Evolutionary conservation across 2,113 vertebrate species (phyloP), one percentile per base, ranked within the genome.

Genomic region (Rissa tridactyla): DNA sequence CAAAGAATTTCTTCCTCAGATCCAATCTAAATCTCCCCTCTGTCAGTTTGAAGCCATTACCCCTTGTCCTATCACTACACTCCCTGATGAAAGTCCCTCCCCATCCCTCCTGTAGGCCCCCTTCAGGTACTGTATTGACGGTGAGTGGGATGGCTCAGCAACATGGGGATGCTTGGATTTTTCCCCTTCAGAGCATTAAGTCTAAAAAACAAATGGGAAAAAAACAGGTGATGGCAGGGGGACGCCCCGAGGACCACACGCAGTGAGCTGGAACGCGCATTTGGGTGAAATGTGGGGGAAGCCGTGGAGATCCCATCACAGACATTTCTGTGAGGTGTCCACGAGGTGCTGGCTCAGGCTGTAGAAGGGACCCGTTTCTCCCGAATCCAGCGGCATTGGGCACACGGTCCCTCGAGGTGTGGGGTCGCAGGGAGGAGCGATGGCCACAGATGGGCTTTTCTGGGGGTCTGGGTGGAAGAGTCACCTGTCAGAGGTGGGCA

Each of bases 201-300:
- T 30, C 49, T 64, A 12, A 62, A 30, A 46, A 42, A 13, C 1
- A 49, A 72, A 40, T 1, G 15, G 44, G 6, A 60, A 13, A 22
- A 21, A 40, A n/a, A 26, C 30, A 21, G 42, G 14, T 27, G 34
- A 21, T 54, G 51, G 46, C 70, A 10, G 15, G 25, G 11, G 25
- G 2, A 26, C 1, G 3, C 2, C 26, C 55, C 27, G 15, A 27
- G 51, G 82, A 15, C 12, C 30, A 29, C 0, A 0, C 12, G 2
- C 6, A 11, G 49, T 9, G 26, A 82, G 29, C 54, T 38, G 77
- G n/a, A 51, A 52, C 3, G 0, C 16, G 64, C 0, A 3, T 23
- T 29, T 20, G 57, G 51, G 34, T 58, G 46, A 62, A 15, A 4
- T 0, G 47, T 51, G 38, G 62, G 25, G 34, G 11, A 34, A 72